Base-by-base conservation (phyloP, 2,797 vertebrate genomes). In the Kryptolebias ocellatus region DNA sequence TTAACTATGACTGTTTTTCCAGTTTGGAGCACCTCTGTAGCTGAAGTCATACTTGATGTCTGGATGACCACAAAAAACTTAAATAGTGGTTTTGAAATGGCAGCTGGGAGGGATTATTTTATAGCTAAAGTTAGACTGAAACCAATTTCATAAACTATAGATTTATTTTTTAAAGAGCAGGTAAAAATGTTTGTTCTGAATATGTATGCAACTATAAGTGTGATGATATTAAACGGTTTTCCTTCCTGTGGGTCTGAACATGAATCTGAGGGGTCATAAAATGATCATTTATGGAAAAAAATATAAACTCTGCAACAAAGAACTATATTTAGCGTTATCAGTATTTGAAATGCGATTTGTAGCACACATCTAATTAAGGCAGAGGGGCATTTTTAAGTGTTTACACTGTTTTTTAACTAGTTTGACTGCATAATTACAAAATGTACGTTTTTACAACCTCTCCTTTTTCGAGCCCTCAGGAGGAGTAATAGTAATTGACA, bases 271-370 rank as follows among this genome's bases (percentile, higher is more conserved):
- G 16, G 29, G 14, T 50, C 8, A n/a, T 24, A 28, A 39, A 5
- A 55, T 28, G 15, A 47, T 53, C 10, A 27, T 4, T 45, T 4
- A 0, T 14, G 18, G 37, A 44, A 31, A 3, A 55, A 37, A 51
- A 20, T 34, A 49, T 20, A 1, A 56, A 39, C 20, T 42, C 0
- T 42, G 16, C 3, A 3, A 0, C 45, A 12, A 18, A 0, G 54
- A 15, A 52, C 27, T 31, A 10, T 29, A 51, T 37, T 24, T 31
- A 51, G 11, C 5, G 39, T 45, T 49, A 2, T 20, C 1, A 27
- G 27, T 46, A 31, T 57, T 57, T 56, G 5, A 6, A 62, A 17
- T 60, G 20, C 12, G 16, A 18, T 42, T 65, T 51, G 12, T 61
- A 15, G 55, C 31, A 44, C 37, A 66, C 6, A 6, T 14, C 24